Evolutionary conservation across 2,113 vertebrate species (phyloP), one percentile per base, ranked within the genome.

Genomic region (Calidris pygmaea): DNA sequence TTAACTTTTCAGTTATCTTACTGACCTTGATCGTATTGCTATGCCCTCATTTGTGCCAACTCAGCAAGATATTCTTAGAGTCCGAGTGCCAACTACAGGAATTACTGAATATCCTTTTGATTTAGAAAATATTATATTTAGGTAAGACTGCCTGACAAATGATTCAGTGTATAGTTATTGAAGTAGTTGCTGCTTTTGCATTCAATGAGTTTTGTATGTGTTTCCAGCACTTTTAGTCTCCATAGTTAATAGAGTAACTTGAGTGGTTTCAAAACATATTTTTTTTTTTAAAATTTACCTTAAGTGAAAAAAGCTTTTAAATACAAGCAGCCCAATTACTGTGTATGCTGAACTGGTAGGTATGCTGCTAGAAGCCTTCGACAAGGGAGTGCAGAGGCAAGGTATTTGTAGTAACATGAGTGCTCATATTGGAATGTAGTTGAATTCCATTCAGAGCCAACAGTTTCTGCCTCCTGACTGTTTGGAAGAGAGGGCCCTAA

Each of bases 61-160:
- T 4, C 85, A 98, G 76, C 98, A 99, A 96, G 98, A 99, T 78
- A 97, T 98, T 87, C 97, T 99, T 75, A 97, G 98, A 89, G 98
- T 99, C 82, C 90, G 97, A 62, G 97, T 98, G 37, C 97, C 98
- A 90, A 98, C 98, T 39, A 98, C 98, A 2, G 99, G 98, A 96
- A 99, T 99, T 96, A 98, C 98, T 2, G 98, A 99, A 91, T 99
- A 99, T 63, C 98, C 97, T 17, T 99, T 99, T 92, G 95, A 98
- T 94, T 96, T 99, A 72, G 96, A 98, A 94, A 98, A 97, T 68
- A 97, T 94, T 68, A 45, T 98, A 77, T 99, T 99, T 96, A 98
- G 98, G 98, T 99, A 93, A 95, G 95, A 78, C 53, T 30, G 30
- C 21, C 34, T 85, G 24, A 52, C n/a, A 65, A 43, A 35, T 45